Conservation (phyloP, 2,113 vertebrate species). For the Erythrocercus mccallii region DNA sequence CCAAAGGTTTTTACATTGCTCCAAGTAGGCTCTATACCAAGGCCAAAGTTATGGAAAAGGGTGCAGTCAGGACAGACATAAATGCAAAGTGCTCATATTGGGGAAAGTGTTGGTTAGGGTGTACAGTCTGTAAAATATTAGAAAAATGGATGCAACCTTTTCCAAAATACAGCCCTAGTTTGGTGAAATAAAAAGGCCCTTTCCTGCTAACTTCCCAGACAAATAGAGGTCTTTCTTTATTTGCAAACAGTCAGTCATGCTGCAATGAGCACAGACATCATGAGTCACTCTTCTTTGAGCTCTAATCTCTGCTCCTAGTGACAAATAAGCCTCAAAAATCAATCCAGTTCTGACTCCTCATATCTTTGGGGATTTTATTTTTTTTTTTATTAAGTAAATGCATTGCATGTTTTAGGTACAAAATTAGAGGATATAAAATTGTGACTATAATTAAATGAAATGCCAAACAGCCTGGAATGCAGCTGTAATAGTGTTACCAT, state of each 20-base stretch:
- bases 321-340: conserved; percentile 67
- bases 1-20: neutral
- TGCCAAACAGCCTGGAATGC: neutral
- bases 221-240: conserved; percentile 23
- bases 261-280: conserved; percentile 38
- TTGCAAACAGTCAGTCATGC: conserved; percentile 49
- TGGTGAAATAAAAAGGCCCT: neutral
- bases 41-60: neutral
- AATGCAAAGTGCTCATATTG: neutral
- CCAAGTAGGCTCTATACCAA: neutral
- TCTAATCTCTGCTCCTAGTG: conserved; percentile 59
- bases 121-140: neutral
- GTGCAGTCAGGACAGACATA: neutral
- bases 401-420: neutral
- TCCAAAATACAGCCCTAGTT: neutral
- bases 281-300: conserved; percentile 52
- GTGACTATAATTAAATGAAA: neutral
- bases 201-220: neutral
- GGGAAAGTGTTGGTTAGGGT: neutral
- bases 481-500: neutral
- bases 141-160: neutral
- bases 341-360: conserved; percentile 34
- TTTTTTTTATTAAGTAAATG: neutral
- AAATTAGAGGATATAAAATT: neutral
- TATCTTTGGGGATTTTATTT: neutral